Percentiles rank a stretch among this genome's conserved stretches.
Conservation (phyloP, 2,888 invertebrate genomes). For the Syrista parreyssii region DNA sequence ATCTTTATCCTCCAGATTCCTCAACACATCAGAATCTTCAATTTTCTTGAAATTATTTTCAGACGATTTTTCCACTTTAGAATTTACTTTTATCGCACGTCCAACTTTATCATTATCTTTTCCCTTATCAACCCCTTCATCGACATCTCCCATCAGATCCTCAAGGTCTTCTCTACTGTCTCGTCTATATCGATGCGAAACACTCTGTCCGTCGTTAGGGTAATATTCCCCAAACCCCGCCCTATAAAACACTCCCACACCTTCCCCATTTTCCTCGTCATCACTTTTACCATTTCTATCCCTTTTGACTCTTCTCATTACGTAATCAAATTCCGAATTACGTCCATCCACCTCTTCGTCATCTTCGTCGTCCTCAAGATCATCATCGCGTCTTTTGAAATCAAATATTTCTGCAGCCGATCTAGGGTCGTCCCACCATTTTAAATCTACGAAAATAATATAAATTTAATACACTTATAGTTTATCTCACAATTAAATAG, state of each 20-base stretch:
- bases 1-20: neutral
- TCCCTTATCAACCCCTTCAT: neutral
- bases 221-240: conserved; percentile 28
- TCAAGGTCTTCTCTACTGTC: neutral
- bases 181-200: neutral
- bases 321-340: conserved; percentile 13
- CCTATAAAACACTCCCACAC: conserved; percentile 23
- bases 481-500: conserved; percentile 12
- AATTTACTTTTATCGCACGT: neutral
- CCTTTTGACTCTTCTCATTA: conserved; percentile 27
- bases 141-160: neutral
- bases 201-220: conserved; percentile 15
- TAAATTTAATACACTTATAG: conserved; percentile 2
- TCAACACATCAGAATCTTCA: neutral
- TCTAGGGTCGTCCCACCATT: conserved; percentile 22
- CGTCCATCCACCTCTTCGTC: conserved; percentile 12
- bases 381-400: conserved; percentile 18
- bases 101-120: neutral
- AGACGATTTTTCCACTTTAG: neutral
- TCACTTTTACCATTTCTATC: conserved; percentile 19
- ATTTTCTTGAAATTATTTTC: neutral
- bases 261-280: conserved; percentile 6
- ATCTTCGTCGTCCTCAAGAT: conserved; percentile 12
- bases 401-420: conserved; percentile 14
- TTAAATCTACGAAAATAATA: conserved; percentile 5